These are phyloP conservation scores for Rachycentron canadum DNA, from an alignment of 2,797 vertebrate species.

Conservation along the genomic window DNA sequence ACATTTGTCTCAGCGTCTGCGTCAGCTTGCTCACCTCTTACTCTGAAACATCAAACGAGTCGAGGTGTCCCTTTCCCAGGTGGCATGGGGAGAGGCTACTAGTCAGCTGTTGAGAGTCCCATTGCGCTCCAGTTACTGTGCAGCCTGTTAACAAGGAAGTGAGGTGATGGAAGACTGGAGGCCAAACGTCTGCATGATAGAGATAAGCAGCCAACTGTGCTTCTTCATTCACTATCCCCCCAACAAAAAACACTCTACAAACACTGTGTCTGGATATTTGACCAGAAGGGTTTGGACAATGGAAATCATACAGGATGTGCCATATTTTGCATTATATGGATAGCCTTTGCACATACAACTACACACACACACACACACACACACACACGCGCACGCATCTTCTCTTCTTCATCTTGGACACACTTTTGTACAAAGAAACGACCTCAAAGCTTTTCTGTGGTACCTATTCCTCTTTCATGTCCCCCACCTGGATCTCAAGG, in stretches of 20 bases:
- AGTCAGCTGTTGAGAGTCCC: conserved; percentile 35
- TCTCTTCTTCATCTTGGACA: neutral
- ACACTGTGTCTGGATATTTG: conserved; percentile 41
- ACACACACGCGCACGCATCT: neutral
- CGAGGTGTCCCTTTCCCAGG: conserved; percentile 23
- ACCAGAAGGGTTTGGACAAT: conserved; percentile 24
- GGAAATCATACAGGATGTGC: conserved; percentile 1
- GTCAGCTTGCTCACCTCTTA: neutral
- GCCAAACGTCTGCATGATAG: conserved; percentile 63
- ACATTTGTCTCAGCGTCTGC: conserved; percentile 20
- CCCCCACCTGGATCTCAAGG: conserved; percentile 56
- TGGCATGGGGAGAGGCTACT: neutral
- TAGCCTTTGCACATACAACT: neutral
- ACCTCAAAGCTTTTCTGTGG: conserved; percentile 32
- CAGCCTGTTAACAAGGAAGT: conserved; percentile 66
- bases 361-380: neutral
- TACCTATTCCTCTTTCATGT: conserved; percentile 60
- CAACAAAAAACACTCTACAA: conserved; percentile 20
- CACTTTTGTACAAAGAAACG: neutral
- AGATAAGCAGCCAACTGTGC: conserved; percentile 70
- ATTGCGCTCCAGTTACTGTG: conserved; percentile 32
- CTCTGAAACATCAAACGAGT: conserved; percentile 56
- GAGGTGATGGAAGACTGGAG: conserved; percentile 67
- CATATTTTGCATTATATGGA: conserved; percentile 13
- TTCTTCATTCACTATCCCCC: conserved; percentile 3